Conservation (phyloP, 1,140 invertebrate genomes). For the Drosophila pandora region DNA sequence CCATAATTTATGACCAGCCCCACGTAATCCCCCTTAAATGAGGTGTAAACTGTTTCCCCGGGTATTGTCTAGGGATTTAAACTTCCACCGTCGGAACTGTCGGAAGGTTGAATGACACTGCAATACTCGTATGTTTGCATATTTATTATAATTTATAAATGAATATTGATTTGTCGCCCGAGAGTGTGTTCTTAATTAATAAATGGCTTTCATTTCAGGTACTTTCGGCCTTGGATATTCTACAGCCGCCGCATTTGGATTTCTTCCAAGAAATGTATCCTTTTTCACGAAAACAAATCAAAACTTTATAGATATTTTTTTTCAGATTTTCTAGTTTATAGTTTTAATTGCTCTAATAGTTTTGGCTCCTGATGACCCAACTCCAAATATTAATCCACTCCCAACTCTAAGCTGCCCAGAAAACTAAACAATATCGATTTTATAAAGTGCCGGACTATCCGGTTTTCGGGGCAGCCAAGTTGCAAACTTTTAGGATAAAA, state of each 20-base stretch:
- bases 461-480: constrained; percentile 7
- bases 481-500: constrained; percentile 55
- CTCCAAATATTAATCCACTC: constrained; percentile 11
- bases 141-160: constrained; percentile 17
- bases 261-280: constrained; percentile 99
- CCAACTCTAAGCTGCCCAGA: not conserved
- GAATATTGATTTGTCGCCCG: constrained; percentile 11
- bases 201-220: constrained; percentile 87
- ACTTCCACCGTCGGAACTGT: constrained; percentile 3
- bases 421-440: constrained; percentile 21
- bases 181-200: constrained; percentile 42
- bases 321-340: not conserved
- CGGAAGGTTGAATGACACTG: constrained; percentile 20
- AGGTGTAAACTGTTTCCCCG: constrained; percentile 64
- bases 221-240: constrained; percentile 96
- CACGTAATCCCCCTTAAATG: constrained; percentile 28
- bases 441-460: constrained; percentile 29
- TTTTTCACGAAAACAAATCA: constrained; percentile 84
- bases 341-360: not conserved
- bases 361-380: not conserved
- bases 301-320: not conserved
- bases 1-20: constrained; percentile 60
- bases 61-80: constrained; percentile 38
- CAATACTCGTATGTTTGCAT: constrained; percentile 3
- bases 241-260: constrained; percentile 98